Evolutionary conservation across 2,113 vertebrate species (phyloP).

Genomic region (Poeciliopsis retropinna): DNA sequence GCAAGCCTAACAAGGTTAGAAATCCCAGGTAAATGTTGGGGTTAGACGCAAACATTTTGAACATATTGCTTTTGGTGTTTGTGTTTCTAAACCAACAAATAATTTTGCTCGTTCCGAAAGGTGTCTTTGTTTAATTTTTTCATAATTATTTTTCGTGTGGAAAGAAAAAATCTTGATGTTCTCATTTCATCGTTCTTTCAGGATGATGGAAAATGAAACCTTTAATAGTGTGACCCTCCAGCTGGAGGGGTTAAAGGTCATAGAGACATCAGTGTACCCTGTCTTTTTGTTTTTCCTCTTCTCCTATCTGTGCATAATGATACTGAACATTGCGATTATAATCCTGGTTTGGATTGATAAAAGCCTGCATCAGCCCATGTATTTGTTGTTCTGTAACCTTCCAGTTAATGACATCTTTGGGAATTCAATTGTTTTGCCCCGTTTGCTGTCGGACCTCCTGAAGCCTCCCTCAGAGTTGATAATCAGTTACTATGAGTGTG

Average conservation of each 20-base stretch:
- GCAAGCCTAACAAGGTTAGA: not conserved
- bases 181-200: not conserved
- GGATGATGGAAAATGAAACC: conserved; percentile 11
- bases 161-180: not conserved
- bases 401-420: conserved; percentile 7
- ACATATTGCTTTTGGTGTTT: not conserved
- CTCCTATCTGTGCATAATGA: not conserved
- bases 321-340: not conserved
- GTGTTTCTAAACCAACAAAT: not conserved
- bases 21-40: not conserved
- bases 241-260: conserved; percentile 1
- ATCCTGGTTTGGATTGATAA: not conserved
- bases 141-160: not conserved
- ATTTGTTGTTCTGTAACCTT: conserved; percentile 14
- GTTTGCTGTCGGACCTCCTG: not conserved
- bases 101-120: too few species aligned
- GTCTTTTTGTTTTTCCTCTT: conserved; percentile 2
- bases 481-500: conserved; percentile 5
- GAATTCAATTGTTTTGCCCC: not conserved
- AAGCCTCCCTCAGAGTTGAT: not conserved
- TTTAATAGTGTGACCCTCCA: conserved; percentile 5
- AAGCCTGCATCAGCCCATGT: conserved; percentile 15
- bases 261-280: not conserved
- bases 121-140: not conserved
- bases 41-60: not conserved